Conservation (phyloP, 2,113 vertebrate species). For the Hypocryptadius cinnamomeus region DNA sequence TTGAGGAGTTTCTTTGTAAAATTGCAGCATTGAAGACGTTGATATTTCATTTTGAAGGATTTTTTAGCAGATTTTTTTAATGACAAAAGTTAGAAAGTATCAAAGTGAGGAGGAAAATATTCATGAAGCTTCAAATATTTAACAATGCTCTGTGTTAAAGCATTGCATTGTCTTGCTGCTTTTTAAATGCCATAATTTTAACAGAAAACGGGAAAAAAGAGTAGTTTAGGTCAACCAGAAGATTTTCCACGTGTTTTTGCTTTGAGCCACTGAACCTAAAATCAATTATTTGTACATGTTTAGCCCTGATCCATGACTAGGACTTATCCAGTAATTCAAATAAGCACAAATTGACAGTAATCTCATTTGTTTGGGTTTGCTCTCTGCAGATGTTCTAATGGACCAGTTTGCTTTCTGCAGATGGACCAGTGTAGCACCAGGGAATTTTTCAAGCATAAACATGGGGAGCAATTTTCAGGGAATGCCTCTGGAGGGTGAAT, state of each 20-base stretch:
- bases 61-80: not conserved
- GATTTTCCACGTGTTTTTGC: not conserved
- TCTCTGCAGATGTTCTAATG: not conserved
- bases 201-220: not conserved
- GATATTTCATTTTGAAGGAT: not conserved
- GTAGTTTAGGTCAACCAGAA: not conserved
- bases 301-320: not conserved
- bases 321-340: conserved; percentile 1
- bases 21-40: not conserved
- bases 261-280: conserved; percentile 7
- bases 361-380: not conserved
- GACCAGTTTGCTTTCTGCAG: not conserved
- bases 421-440: not conserved
- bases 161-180: not conserved
- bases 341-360: conserved; percentile 18
- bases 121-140: not conserved
- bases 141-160: not conserved
- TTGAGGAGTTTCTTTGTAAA: not conserved
- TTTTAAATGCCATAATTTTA: not conserved
- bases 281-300: conserved; percentile 32
- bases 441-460: not conserved
- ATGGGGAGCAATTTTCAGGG: not conserved
- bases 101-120: not conserved
- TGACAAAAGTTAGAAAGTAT: not conserved
- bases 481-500: not conserved